phyloP scores from a whole-genome alignment of 2,888 invertebrate genomes.

The Polymixis lichenea region DNA sequence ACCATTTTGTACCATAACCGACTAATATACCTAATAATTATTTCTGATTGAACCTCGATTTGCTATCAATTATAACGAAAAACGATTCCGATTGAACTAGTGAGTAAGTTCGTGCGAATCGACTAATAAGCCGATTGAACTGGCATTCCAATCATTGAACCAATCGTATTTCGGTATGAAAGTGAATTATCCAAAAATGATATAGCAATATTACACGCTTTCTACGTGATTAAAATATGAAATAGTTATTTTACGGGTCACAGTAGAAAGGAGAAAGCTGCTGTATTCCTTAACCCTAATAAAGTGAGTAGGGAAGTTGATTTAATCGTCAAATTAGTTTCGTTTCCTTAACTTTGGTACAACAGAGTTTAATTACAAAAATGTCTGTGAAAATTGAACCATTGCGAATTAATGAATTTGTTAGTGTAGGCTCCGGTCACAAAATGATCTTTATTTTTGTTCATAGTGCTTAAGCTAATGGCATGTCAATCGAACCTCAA shows the following conservation, averaged over 20 bases:
- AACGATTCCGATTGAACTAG: conserved; percentile 19
- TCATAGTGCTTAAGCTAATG: too few relatives aligned
- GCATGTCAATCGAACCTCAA: too few relatives aligned
- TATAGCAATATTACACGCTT: conserved; percentile 24
- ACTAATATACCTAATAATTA: too few relatives aligned
- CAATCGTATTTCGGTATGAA: conserved; percentile 18
- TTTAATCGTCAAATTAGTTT: too few relatives aligned
- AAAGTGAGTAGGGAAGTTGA: background rate
- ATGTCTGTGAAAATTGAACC: background rate
- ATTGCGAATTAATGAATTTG: background rate
- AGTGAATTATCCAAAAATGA: conserved; percentile 37
- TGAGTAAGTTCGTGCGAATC: too few relatives aligned
- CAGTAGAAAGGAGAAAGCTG: background rate
- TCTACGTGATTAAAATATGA: conserved; percentile 43
- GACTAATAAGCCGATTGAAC: conserved; percentile 1
- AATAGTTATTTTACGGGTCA: background rate
- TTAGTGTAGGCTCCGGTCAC: background rate
- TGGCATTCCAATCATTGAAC: conserved; percentile 18
- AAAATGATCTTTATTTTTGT: too few relatives aligned
- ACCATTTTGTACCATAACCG: too few relatives aligned
- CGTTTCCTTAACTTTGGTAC: background rate
- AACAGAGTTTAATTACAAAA: background rate
- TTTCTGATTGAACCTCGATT: conserved; percentile 21
- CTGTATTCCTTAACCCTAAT: conserved; percentile 7
- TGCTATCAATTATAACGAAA: conserved; percentile 25